Evolutionary conservation across 2,888 invertebrate species (phyloP).

Genomic region (Ochropleura plecta): DNA sequence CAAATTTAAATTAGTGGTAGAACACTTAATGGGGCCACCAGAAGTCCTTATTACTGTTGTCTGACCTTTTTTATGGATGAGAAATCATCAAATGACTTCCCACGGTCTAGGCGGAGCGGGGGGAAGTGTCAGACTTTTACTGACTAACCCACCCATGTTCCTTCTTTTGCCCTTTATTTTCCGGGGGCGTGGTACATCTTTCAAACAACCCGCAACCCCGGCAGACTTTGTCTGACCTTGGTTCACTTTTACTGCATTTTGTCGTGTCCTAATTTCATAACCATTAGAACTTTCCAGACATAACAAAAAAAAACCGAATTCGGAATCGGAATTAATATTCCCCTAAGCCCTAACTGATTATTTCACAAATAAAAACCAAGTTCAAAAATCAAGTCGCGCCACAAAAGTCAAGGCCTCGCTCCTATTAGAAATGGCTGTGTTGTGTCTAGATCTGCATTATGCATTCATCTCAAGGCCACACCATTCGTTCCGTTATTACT

Average conservation of each 20-base stretch:
- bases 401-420: constrained; percentile 59
- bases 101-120: too few species aligned
- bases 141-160: too few species aligned
- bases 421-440: constrained; percentile 49
- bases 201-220: too few species aligned
- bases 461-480: constrained; percentile 69
- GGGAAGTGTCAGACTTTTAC: too few species aligned
- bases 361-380: constrained; percentile 6
- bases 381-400: constrained; percentile 13
- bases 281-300: background rate
- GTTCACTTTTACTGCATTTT: background rate
- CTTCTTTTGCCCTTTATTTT: too few species aligned
- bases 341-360: background rate
- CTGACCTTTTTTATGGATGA: background rate
- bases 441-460: constrained; percentile 64
- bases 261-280: background rate
- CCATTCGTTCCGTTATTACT: constrained; percentile 63
- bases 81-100: too few species aligned
- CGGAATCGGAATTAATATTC: background rate
- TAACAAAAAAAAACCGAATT: too few species aligned
- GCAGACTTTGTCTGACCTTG: background rate
- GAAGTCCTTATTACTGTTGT: constrained; percentile 10
- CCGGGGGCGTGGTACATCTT: too few species aligned
- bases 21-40: background rate
- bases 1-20: constrained; percentile 15